Evolutionary conservation across 2,797 vertebrate species (phyloP).

Genomic region (Molossus molossus): DNA sequence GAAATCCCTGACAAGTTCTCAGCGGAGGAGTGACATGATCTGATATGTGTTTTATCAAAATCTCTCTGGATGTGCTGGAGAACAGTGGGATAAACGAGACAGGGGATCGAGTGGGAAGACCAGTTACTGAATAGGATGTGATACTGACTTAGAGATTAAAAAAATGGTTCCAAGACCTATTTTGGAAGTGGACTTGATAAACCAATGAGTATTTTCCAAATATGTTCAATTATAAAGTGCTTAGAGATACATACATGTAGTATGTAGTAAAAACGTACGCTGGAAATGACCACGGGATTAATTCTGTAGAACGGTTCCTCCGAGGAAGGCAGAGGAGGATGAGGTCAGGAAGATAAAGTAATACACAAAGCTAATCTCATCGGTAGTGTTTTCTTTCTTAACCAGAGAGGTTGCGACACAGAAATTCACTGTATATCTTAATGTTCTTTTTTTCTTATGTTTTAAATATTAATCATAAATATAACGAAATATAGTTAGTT

Average conservation of each 20-base stretch:
- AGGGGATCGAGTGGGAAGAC: neutral
- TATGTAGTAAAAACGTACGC: neutral
- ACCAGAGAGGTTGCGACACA: neutral
- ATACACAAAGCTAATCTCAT: neutral
- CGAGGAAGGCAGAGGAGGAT: neutral
- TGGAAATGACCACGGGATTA: slow-evolving; percentile 31
- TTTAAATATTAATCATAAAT: slow-evolving; percentile 63
- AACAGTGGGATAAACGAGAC: neutral
- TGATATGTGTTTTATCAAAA: neutral
- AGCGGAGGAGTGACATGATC: neutral
- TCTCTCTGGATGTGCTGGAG: neutral
- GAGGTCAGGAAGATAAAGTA: neutral
- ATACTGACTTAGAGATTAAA: neutral
- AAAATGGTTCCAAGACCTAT: neutral
- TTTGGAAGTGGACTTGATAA: slow-evolving; percentile 11
- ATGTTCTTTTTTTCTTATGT: slow-evolving; percentile 6
- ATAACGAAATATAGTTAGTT: neutral
- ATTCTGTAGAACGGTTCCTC: neutral
- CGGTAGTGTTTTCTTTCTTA: slow-evolving; percentile 8
- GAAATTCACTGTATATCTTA: neutral
- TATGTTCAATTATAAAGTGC: neutral
- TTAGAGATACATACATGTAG: neutral
- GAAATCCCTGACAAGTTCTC: neutral
- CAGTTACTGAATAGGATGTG: neutral
- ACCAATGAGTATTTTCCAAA: slow-evolving; percentile 24